Evolutionary conservation across 2,888 invertebrate species (phyloP), one percentile per base, ranked within the genome.

Genomic region (Drosophila tanythrix): DNA sequence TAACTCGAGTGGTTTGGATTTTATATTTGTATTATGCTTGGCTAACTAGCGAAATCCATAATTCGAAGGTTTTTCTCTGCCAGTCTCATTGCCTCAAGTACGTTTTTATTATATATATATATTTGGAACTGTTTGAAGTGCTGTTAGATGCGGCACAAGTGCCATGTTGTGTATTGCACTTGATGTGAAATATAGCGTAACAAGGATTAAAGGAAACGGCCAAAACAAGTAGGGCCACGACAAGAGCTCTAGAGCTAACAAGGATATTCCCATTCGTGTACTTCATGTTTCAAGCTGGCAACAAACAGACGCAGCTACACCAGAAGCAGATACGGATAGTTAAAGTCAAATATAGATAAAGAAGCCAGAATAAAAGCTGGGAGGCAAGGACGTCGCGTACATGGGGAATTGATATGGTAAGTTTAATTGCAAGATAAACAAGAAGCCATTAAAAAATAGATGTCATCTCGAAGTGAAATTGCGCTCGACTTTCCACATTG

Each of bases 351-450:
- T 21, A 61, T 8, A 31, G 15, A n/a, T 8, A 33, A 25, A 5
- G 29, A 10, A 53, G 18, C 21, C 4, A 25, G 1, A 38, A 4
- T 38, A 29, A 48, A 11, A 36, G 60, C n/a, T 33, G 29, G 10
- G 10, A 29, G 40, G 18, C 27, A 59, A 36, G 40, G 25, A 40
- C 31, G 13, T 13, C 27, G 40, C 21, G 10, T 25, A 4, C 11
- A 8, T 5, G 3, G 11, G 15, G 18, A 8, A 6, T 18, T n/a
- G 36, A 43, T 59, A 63, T 79, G 71, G 68, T 64, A 31, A 67
- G 68, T 70, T 33, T 82, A 81, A 82, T 77, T 79, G 81, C 72
- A 82, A 70, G 73, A 58, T 70, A 81, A 88, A 82, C 77, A 52
- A 63, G 79, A 85, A 88, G 81, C 79, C 85, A 70, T 76, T 76